phyloP scores from a whole-genome alignment of 2,888 invertebrate species.

The Pammene fasciana region DNA sequence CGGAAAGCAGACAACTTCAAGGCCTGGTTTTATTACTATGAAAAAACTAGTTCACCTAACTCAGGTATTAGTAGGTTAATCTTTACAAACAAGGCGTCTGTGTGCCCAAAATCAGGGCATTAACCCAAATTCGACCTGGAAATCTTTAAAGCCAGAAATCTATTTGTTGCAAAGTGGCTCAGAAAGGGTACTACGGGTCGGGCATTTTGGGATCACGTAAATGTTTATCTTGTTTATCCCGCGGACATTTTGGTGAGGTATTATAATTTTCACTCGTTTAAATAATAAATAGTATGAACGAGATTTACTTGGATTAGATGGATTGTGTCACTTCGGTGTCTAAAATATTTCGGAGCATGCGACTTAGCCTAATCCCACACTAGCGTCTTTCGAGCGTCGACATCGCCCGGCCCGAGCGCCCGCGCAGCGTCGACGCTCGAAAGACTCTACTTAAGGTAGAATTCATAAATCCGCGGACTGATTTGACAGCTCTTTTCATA shows the following conservation, averaged over 20 bases:
- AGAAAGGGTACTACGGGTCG: slow-evolving; percentile 24
- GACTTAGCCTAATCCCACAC: no score
- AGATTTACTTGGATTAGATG: neutral
- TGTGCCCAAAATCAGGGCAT: slow-evolving; percentile 19
- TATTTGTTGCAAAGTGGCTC: slow-evolving; percentile 32
- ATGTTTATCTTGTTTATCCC: slow-evolving; percentile 38
- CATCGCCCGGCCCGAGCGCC: no score
- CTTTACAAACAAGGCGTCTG: neutral
- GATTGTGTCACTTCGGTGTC: neutral
- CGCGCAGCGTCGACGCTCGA: no score
- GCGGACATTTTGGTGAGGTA: slow-evolving; percentile 12
- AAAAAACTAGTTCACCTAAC: neutral
- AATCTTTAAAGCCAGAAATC: slow-evolving; percentile 40
- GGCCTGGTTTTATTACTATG: no score
- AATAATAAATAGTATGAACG: neutral
- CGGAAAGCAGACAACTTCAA: no score
- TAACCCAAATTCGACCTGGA: slow-evolving; percentile 28
- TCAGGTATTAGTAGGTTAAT: neutral
- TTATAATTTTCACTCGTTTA: slow-evolving; percentile 33
- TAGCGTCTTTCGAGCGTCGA: no score
- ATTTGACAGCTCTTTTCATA: no score
- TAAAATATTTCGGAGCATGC: no score
- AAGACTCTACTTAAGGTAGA: no score
- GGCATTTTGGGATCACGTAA: slow-evolving; percentile 28
- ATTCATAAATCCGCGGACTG: no score